A percentile compares a stretch with the other conserved stretches of the same genome.
These are phyloP conservation scores for Oenanthe oenanthe DNA, from an alignment of 2,113 vertebrate genomes.

Conservation along the genomic window DNA sequence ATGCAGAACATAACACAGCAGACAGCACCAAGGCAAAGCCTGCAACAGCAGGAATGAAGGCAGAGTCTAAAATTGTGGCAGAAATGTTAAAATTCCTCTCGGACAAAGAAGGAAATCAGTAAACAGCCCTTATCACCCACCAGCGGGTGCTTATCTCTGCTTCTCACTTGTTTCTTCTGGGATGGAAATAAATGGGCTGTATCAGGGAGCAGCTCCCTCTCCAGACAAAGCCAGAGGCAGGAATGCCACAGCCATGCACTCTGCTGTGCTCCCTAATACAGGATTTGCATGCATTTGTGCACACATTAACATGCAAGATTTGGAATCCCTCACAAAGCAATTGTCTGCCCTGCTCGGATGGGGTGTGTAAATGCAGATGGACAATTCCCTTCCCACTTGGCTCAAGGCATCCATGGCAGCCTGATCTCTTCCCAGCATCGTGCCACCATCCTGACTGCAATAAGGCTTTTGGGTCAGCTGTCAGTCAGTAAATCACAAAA, in stretches of 20 bases:
- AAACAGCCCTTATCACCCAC: constrained; percentile 1
- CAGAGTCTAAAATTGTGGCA: neutral
- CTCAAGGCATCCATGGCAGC: rapidly evolving
- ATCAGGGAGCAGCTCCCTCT: constrained; percentile 4
- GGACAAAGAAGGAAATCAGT: neutral
- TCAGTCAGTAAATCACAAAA: neutral
- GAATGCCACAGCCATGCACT: neutral
- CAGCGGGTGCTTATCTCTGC: constrained; percentile 23
- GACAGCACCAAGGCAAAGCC: neutral
- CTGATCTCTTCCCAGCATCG: neutral
- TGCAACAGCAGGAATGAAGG: neutral
- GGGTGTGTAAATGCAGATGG: neutral
- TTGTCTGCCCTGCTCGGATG: neutral
- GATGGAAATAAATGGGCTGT: constrained; percentile 40
- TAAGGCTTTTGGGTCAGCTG: neutral
- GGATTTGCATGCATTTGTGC: constrained; percentile 47
- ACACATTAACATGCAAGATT: neutral
- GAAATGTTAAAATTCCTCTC: neutral
- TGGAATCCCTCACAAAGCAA: constrained; percentile 9
- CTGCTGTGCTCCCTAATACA: neutral
- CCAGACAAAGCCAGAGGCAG: neutral
- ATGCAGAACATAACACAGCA: neutral
- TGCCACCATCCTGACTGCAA: neutral
- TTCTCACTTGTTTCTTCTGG: constrained; percentile 55
- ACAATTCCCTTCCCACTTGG: neutral